Evolutionary conservation across 2,113 vertebrate genomes (phyloP), one percentile per base, ranked within the genome.

Genomic region (Sisor rabdophorus): DNA sequence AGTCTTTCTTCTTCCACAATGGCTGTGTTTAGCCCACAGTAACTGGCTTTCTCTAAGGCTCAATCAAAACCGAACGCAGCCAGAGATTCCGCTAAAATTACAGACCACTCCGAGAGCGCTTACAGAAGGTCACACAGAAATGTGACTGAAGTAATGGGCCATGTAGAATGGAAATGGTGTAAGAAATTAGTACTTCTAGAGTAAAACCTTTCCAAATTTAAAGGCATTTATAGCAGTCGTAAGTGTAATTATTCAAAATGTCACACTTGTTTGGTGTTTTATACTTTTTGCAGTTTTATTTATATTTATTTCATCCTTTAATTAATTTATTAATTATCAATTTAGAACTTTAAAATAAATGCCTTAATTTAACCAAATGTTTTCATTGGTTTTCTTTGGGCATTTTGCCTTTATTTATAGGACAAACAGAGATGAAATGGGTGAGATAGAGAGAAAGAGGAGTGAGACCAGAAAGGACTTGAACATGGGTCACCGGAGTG

Each of bases 1-100:
- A 81, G 80, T 84, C 82, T 85, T 88, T 85, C 77, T 87, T 88
- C 83, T 85, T 83, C 87, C 85, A 85, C 88, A 83, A 87, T 76
- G 85, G 84, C 85, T 87, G 84, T 83, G 86, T 89, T 87, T 87
- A 87, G 84, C 86, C 81, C 79, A 52, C 84, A 76, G 47, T 78
- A 73, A 84, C 83, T 65, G 72, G 59, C 77, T 82, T 73, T 82
- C 80, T 74, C 17, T 80, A 69, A 55, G 69, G 78, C 68, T 85
- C 83, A 81, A 82, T 84, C 70, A 75, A 67, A 56, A 63, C 77
- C 76, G 47, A 76, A 79, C 50, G 26, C 28, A 77, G 73, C 70
- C 36, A 77, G 75, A 79, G 58, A 52, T 60, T 44, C 47, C 48
- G 73, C 26, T 72, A 76, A 87, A 89, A 88, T 87, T 84, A 85